phyloP scores from a whole-genome alignment of 2,113 vertebrate genomes.

The Castor canadensis region DNA sequence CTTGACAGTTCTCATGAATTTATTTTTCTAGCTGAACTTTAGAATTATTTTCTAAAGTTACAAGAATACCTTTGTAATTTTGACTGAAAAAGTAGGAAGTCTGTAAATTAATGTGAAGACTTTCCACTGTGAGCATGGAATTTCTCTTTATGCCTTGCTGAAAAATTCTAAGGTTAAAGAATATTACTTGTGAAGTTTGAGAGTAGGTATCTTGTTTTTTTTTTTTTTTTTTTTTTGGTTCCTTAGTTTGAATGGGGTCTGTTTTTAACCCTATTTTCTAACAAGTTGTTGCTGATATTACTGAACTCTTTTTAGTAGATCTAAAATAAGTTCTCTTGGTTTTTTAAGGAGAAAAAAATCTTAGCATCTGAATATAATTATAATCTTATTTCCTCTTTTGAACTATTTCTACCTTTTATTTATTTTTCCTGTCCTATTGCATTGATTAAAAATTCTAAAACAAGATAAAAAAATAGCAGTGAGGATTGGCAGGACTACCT shows the following conservation, averaged over 20 bases:
- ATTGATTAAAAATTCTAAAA: constrained; percentile 72
- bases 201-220: neutral
- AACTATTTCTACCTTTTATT: constrained; percentile 58
- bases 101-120: neutral
- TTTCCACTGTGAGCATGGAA: neutral
- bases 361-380: constrained; percentile 68
- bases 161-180: constrained; percentile 24
- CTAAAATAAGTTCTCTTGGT: constrained; percentile 14
- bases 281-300: neutral
- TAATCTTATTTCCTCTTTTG: constrained; percentile 52
- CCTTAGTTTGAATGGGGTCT: neutral
- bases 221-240: neutral
- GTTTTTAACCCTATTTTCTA: neutral
- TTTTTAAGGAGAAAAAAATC: constrained; percentile 36
- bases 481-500: constrained; percentile 1
- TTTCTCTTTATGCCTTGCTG: constrained; percentile 22
- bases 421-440: constrained; percentile 73
- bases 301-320: constrained; percentile 37
- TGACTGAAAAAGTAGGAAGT: neutral
- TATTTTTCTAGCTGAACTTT: constrained; percentile 50
- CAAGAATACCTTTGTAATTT: constrained; percentile 49
- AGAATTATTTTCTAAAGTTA: constrained; percentile 47
- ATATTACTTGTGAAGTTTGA: neutral
- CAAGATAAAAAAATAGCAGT: constrained; percentile 39
- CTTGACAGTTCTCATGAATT: constrained; percentile 37